phyloP scores from a whole-genome alignment of 2,797 vertebrate genomes.

The Molothrus ater region DNA sequence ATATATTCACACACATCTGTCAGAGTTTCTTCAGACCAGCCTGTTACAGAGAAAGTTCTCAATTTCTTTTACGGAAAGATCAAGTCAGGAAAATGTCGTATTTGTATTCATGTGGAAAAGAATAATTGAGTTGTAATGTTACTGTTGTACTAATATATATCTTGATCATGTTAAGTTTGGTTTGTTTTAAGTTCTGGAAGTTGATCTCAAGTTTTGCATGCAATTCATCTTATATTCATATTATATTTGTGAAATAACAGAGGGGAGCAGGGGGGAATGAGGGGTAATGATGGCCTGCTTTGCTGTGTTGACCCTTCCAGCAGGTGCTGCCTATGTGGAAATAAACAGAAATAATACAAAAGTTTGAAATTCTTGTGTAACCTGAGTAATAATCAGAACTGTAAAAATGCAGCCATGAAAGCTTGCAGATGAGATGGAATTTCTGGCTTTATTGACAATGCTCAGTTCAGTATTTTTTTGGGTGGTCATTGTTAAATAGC shows the following conservation, averaged over 20 bases:
- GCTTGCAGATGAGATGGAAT: not conserved
- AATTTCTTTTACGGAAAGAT: not conserved
- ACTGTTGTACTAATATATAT: not conserved
- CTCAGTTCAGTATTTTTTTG: not conserved
- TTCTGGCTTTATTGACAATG: not conserved
- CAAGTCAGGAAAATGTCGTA: not conserved
- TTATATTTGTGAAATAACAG: not conserved
- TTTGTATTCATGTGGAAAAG: not conserved
- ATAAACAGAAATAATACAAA: not conserved
- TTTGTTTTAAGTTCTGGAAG: not conserved
- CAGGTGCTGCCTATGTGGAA: not conserved
- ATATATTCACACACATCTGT: not conserved
- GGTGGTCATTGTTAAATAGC: accelerated
- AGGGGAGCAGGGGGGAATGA: not conserved
- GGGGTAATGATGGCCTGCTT: not conserved
- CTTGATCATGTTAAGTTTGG: not conserved
- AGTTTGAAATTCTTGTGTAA: not conserved
- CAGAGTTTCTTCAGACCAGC: not conserved
- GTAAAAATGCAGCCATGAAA: not conserved
- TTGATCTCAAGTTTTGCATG: not conserved
- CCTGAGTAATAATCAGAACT: not conserved
- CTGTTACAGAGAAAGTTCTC: not conserved
- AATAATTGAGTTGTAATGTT: not conserved
- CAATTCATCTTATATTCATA: not conserved
- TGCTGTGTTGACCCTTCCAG: not conserved